Conservation (phyloP, 2,797 vertebrate species). For the Gila robusta region DNA sequence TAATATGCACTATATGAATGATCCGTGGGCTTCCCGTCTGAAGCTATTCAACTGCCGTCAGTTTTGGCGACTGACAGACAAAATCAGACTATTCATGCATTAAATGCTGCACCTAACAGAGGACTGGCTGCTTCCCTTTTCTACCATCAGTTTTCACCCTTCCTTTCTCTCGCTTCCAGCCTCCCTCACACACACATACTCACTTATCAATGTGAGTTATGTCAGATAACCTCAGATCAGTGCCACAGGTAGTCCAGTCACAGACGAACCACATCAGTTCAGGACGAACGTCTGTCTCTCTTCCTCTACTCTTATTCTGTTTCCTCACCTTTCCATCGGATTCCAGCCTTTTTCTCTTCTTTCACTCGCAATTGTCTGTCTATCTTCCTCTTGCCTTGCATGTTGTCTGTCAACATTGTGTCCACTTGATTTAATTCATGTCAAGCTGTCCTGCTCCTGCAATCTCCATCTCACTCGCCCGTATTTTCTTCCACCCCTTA, state of each 20-base stretch:
- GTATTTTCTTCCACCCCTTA: background rate
- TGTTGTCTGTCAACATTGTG: constrained; percentile 23
- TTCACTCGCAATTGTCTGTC: constrained; percentile 27
- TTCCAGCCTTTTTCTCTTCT: background rate
- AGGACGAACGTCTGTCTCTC: constrained; percentile 12
- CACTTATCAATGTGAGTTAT: constrained; percentile 31
- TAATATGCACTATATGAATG: background rate
- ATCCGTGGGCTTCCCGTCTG: background rate
- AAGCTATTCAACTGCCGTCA: constrained; percentile 2
- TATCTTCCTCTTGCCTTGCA: constrained; percentile 23
- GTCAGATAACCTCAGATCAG: constrained; percentile 33
- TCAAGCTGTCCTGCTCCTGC: background rate
- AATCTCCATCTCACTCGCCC: background rate
- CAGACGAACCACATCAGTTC: constrained; percentile 13
- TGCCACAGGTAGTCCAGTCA: constrained; percentile 25
- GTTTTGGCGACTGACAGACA: constrained; percentile 23
- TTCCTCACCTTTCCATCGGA: background rate
- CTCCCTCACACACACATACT: background rate
- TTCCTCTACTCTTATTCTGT: background rate
- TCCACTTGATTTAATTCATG: constrained; percentile 29
- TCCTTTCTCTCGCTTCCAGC: background rate
- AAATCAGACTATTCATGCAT: constrained; percentile 17
- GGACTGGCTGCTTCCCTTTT: background rate
- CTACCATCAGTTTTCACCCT: background rate
- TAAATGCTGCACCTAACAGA: background rate